A percentile compares a stretch with the other conserved stretches of the same genome.
Evolutionary conservation across 2,888 invertebrate species (phyloP).

Genomic region (Falcaria lacertinaria): DNA sequence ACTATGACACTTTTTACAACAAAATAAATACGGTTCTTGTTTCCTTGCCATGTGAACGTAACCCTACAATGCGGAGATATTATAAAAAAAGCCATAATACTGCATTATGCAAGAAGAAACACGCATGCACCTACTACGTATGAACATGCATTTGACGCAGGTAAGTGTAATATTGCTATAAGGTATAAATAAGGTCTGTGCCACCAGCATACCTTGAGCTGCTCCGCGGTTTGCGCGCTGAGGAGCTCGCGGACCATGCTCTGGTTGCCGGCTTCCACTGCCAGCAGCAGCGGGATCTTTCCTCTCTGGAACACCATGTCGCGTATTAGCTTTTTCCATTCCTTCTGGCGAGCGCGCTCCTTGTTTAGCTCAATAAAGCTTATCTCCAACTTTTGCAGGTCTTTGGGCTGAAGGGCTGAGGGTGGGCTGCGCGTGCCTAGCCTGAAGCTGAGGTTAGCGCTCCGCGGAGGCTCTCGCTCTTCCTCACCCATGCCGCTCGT

Average conservation of each 20-base stretch:
- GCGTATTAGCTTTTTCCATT: constrained; percentile 80
- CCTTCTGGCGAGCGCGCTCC: constrained; percentile 70
- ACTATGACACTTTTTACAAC: no score
- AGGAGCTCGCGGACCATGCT: constrained; percentile 96
- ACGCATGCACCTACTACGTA: background rate
- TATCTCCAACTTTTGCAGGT: constrained; percentile 69
- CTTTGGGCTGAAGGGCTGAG: constrained; percentile 49
- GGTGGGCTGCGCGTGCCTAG: constrained; percentile 54
- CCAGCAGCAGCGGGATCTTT: constrained; percentile 94
- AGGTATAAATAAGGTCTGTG: background rate
- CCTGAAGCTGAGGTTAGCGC: constrained; percentile 43
- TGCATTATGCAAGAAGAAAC: background rate
- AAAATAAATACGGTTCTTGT: no score
- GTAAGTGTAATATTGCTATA: constrained; percentile 2
- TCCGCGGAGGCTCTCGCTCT: constrained; percentile 47
- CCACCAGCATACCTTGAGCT: constrained; percentile 82
- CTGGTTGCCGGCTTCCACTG: constrained; percentile 97
- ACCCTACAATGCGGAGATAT: background rate
- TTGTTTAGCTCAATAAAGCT: constrained; percentile 76
- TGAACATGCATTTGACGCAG: background rate
- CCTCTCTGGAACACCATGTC: constrained; percentile 88
- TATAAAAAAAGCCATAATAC: background rate
- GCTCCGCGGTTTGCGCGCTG: constrained; percentile 91
- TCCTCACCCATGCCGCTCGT: constrained; percentile 42
- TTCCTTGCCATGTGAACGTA: no score